A percentile compares a stretch with the other conserved stretches of the same genome.
Evolutionary conservation across 2,113 vertebrate genomes (phyloP).

Genomic region (Saimiri boliviensis): DNA sequence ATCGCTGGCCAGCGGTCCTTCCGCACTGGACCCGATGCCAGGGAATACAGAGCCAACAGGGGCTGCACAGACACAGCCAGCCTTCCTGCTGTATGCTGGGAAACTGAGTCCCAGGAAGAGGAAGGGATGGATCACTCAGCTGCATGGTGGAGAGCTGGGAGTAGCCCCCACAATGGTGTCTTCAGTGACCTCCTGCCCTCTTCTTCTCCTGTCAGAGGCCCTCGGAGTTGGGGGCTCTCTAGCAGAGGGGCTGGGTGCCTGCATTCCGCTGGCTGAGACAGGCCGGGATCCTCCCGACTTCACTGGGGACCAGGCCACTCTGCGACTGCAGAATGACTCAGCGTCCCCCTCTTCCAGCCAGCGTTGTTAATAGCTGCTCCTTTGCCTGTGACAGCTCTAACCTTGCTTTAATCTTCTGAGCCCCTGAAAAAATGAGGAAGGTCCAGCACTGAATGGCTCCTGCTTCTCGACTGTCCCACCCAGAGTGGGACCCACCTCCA

Average conservation of each 20-base stretch:
- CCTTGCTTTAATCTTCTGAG: not conserved
- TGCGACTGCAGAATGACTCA: not conserved
- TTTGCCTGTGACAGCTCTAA: too few relatives aligned
- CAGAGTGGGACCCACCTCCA: not conserved
- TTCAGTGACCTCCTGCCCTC: not conserved
- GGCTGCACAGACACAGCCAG: not conserved
- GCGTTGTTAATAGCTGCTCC: not conserved
- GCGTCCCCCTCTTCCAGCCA: fast-evolving
- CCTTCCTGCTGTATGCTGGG: not conserved
- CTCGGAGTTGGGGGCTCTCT: not conserved
- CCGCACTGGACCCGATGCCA: not conserved
- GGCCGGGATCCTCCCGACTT: too few relatives aligned
- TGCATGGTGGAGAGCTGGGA: fast-evolving
- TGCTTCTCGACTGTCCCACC: not conserved
- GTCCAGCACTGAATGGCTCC: too few relatives aligned
- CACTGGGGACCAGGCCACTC: not conserved
- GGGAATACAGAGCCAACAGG: not conserved
- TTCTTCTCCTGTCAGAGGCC: not conserved
- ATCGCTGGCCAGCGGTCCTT: not conserved
- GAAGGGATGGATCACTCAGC: fast-evolving
- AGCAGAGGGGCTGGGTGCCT: not conserved
- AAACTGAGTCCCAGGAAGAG: not conserved
- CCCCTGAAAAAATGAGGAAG: not conserved
- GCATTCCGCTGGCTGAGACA: not conserved
- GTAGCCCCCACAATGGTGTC: not conserved